Percentiles rank a stretch among this genome's conserved stretches.
Conservation (phyloP, 2,113 vertebrate species). For the Microcebus lehilahytsara region DNA sequence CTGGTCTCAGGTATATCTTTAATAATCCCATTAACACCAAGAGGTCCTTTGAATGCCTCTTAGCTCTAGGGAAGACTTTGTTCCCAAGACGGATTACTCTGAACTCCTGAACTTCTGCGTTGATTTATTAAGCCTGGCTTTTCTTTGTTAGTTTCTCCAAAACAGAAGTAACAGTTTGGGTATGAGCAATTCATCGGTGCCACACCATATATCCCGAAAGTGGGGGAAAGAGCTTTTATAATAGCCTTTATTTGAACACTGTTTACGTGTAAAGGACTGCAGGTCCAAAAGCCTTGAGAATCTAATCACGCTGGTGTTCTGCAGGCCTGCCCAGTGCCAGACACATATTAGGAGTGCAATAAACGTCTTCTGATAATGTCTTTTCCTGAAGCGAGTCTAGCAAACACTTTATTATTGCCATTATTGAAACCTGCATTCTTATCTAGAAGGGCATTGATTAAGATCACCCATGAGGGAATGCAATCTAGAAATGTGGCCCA, state of each 20-base stretch:
- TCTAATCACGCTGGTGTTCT: neutral
- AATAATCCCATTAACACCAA: constrained; percentile 21
- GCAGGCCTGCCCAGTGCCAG: neutral
- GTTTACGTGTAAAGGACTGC: neutral
- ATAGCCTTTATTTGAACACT: neutral
- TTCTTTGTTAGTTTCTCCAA: constrained; percentile 32
- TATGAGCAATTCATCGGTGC: neutral
- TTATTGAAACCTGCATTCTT: neutral
- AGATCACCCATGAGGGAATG: neutral
- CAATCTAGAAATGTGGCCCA: neutral
- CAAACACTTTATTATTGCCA: neutral
- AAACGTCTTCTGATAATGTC: neutral
- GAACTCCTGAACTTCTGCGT: constrained; percentile 53
- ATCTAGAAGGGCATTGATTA: neutral
- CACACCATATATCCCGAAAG: neutral
- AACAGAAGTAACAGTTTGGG: neutral
- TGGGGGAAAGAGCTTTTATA: neutral
- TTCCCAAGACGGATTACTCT: constrained; percentile 46
- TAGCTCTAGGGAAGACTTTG: constrained; percentile 48
- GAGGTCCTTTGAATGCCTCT: constrained; percentile 15
- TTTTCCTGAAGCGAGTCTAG: neutral
- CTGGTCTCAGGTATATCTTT: constrained; percentile 58
- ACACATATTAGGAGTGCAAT: neutral
- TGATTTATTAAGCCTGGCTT: neutral
- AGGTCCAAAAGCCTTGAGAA: neutral